Conservation (phyloP, 2,888 invertebrate genomes). For the Drosophila nigricruria region DNA sequence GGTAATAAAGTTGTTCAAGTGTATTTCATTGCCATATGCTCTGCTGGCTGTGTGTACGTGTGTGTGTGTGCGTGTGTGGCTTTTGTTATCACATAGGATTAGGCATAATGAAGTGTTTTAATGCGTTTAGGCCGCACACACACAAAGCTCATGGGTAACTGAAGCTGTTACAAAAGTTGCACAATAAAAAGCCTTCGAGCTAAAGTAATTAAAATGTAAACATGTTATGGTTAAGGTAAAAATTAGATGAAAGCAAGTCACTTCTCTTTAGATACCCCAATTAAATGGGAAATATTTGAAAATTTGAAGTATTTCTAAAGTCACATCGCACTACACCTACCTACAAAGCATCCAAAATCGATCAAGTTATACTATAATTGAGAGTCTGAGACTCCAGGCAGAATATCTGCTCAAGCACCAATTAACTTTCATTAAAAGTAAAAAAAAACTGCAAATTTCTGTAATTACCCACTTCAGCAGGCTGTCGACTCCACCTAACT, state of each 20-base stretch:
- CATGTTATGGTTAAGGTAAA: slow-evolving; percentile 6
- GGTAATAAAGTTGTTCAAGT: slow-evolving; percentile 80
- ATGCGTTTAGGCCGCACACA: slow-evolving; percentile 69
- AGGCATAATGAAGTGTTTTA: slow-evolving; percentile 80
- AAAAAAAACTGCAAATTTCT: too few species aligned
- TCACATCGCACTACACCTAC: background rate
- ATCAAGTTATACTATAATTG: too few species aligned
- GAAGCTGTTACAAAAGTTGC: slow-evolving; percentile 45
- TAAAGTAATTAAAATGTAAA: slow-evolving; percentile 69
- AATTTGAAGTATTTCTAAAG: background rate
- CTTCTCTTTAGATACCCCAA: background rate
- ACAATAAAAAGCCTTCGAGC: slow-evolving; percentile 49
- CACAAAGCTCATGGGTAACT: slow-evolving; percentile 35
- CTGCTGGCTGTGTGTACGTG: slow-evolving; percentile 26
- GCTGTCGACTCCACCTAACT: too few species aligned
- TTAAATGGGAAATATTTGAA: background rate
- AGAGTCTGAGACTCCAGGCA: background rate
- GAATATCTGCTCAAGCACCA: background rate
- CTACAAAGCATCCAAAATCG: background rate
- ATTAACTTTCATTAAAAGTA: background rate
- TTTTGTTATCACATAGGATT: slow-evolving; percentile 82
- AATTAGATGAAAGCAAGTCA: background rate
- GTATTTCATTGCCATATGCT: slow-evolving; percentile 74
- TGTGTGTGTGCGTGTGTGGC: slow-evolving; percentile 69
- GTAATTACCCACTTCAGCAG: too few species aligned